Base-by-base conservation (phyloP, 53 echinoderm and acorn worm species). In the Echinarachnius parma region DNA sequence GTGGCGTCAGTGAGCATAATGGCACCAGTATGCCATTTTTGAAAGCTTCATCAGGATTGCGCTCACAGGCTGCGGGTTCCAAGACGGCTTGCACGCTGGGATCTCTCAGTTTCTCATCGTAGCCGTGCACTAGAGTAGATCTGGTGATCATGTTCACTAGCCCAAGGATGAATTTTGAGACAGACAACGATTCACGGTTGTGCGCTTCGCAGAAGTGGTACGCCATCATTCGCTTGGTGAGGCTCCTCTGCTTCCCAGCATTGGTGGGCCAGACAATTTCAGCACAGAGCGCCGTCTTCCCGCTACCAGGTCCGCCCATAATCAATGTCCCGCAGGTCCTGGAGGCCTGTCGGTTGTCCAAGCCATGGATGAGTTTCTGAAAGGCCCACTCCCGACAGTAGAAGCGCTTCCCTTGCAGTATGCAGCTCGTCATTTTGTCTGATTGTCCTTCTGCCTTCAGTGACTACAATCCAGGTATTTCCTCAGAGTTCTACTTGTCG, bases 361-460 rank as follows among this genome's bases (percentile, higher is more conserved):
- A 60, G 59, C 98, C 80, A 60, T 96, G 91, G 49, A 96, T 61
- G 69, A 96, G 82, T 80, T 96, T 96, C 60, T 96, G 98, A 59
- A 96, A 91, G 44, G 98, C 98, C 98, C 98, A 98, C 60, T 98
- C 98, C 21, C 98, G 86, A 75, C 98, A 98, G 81, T 88, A 98
- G 82, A 98, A 98, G 32, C 85, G 79, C 65, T 98, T 98, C 60
- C 98, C 98, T 80, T 98, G 98, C 35, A 98, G 80, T 65, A 88
- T 98, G 67, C 98, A 92, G 25, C 85, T 70, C 72, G 91, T 87
- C 94, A 90, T 93, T 44, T 63, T 75, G 33, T 9, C n/a, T 39
- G 42, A 13, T 39, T 13, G 7, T 9, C 7, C 7, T 39, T 9
- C 7, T 39, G 42, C 13, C 42, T 13, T 39, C 42, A 39, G 13